These are phyloP conservation scores for Pipistrellus pygmaeus DNA, from an alignment of 2,797 vertebrate genomes.

Conservation along the genomic window DNA sequence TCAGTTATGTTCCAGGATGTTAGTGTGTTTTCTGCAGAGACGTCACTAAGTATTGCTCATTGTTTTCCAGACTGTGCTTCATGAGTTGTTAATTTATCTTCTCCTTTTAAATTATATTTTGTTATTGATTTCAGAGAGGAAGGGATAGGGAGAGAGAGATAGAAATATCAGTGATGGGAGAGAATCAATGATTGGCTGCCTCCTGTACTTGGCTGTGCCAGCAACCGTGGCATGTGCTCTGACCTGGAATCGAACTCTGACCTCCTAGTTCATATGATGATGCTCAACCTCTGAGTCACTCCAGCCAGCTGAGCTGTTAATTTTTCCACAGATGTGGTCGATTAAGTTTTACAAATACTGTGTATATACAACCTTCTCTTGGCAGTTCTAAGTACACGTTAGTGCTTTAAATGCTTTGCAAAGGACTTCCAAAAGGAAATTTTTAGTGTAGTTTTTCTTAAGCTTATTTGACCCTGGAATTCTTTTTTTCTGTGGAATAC, in stretches of 20 bases:
- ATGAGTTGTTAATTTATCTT: not conserved
- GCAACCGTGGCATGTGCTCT: too few relatives aligned
- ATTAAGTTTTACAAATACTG: constrained; percentile 36
- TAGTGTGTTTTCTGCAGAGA: not conserved
- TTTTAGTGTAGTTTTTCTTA: not conserved
- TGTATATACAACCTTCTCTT: not conserved
- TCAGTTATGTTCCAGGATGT: not conserved
- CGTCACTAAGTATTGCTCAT: not conserved
- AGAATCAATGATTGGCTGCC: too few relatives aligned
- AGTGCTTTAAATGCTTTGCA: not conserved
- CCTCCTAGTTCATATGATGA: too few relatives aligned
- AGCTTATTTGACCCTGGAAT: constrained; percentile 21
- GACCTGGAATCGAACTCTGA: too few relatives aligned
- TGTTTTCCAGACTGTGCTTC: constrained; percentile 18
- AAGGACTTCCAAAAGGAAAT: not conserved
- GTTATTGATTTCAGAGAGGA: too few relatives aligned
- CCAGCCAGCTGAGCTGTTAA: not conserved
- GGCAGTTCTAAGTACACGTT: not conserved
- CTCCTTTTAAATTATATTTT: too few relatives aligned
- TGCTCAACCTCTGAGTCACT: too few relatives aligned
- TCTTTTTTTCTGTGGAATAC: not conserved
- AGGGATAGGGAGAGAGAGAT: too few relatives aligned
- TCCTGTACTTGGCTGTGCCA: too few relatives aligned
- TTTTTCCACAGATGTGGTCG: not conserved
- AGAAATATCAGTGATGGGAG: too few relatives aligned